Evolutionary conservation across 1,140 invertebrate genomes (phyloP).

Genomic region (Trichonephila clavipes): DNA sequence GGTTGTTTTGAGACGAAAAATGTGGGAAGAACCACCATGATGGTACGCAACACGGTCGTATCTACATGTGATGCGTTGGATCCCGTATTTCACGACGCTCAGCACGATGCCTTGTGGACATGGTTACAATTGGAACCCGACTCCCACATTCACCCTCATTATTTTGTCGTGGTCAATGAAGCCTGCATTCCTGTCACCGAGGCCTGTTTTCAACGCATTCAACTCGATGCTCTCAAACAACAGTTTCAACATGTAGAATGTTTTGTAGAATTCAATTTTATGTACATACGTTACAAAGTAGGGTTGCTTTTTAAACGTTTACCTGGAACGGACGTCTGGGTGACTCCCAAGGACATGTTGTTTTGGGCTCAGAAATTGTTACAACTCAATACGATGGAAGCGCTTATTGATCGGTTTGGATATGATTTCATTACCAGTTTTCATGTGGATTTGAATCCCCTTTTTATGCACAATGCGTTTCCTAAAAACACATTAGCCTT

Average conservation of each 20-base stretch:
- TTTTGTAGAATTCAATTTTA: neutral
- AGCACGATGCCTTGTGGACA: no score
- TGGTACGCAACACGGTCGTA: neutral
- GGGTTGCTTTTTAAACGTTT: slow-evolving; percentile 2
- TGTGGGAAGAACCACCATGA: neutral
- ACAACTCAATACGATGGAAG: neutral
- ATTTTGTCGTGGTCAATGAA: slow-evolving; percentile 29
- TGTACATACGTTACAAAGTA: neutral
- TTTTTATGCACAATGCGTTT: neutral
- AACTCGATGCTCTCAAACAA: neutral
- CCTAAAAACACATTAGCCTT: neutral
- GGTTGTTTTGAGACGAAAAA: slow-evolving; percentile 55
- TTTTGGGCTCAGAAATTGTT: neutral
- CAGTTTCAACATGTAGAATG: neutral
- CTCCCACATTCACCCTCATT: neutral
- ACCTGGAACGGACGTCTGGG: neutral
- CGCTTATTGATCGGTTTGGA: neutral
- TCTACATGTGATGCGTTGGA: no score
- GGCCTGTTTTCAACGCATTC: neutral
- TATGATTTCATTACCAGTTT: neutral
- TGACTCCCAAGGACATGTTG: neutral
- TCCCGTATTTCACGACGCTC: no score
- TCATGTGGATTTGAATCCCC: slow-evolving; percentile 9
- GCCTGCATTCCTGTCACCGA: slow-evolving; percentile 23
- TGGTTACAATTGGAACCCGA: neutral